Percentiles rank a stretch among this genome's conserved stretches.
phyloP scores from a whole-genome alignment of 1,140 invertebrate species.

The Steinernema khuongi region DNA sequence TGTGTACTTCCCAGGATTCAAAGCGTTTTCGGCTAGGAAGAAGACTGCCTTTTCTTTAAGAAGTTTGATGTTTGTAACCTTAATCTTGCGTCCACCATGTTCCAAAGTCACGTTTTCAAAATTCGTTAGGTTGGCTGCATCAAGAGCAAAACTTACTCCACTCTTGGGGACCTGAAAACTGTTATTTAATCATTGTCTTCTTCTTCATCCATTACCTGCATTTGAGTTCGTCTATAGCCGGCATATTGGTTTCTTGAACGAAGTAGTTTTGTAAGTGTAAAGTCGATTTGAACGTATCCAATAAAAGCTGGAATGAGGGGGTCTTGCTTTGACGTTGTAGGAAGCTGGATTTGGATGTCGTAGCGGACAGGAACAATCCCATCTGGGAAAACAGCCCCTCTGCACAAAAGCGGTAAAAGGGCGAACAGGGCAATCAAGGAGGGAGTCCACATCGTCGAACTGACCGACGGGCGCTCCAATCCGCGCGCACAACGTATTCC shows the following conservation, averaged over 20 bases:
- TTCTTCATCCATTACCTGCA: too few species aligned
- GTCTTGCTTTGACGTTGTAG: neutral
- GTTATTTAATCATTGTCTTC: too few species aligned
- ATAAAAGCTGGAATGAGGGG: neutral
- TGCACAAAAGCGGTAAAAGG: neutral
- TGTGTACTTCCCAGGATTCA: neutral
- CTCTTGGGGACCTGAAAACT: too few species aligned
- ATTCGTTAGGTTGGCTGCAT: neutral
- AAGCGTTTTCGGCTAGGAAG: neutral
- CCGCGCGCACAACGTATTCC: neutral
- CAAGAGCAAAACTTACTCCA: neutral
- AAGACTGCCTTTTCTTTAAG: neutral
- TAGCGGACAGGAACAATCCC: neutral
- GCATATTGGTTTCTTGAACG: neutral
- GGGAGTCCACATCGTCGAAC: neutral
- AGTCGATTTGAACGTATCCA: neutral
- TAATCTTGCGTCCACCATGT: neutral
- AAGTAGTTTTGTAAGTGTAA: neutral
- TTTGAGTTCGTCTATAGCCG: neutral
- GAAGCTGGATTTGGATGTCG: neutral
- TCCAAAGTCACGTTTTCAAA: constrained; percentile 7
- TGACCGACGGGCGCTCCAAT: neutral
- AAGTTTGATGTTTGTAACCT: neutral
- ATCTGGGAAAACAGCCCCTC: neutral
- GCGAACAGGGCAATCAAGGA: neutral